A percentile compares a stretch with the other conserved stretches of the same genome.
These are phyloP conservation scores for Melanaphis sacchari DNA, from an alignment of 1,140 invertebrate genomes.

Conservation along the genomic window DNA sequence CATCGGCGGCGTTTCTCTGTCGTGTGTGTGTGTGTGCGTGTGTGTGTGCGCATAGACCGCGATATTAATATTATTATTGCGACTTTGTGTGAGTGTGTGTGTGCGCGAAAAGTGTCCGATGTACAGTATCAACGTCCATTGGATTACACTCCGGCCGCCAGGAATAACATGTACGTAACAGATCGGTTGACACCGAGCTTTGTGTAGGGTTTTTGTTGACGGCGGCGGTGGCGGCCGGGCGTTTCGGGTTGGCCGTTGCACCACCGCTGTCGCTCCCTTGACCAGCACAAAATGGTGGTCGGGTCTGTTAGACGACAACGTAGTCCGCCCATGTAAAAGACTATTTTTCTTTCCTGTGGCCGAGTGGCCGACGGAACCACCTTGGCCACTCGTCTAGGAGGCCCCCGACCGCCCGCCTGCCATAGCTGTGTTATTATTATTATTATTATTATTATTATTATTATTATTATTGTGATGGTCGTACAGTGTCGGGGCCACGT, in stretches of 20 bases:
- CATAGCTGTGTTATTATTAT: not conserved
- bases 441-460: conserved; percentile 20
- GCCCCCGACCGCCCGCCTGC: not conserved
- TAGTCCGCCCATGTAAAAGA: not conserved
- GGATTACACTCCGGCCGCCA: conserved; percentile 61
- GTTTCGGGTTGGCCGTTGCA: conserved; percentile 53
- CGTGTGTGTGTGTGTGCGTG: not conserved
- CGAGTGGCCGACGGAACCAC: not conserved
- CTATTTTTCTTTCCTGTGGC: not conserved
- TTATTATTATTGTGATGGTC: conserved; percentile 18
- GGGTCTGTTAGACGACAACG: conserved; percentile 59
- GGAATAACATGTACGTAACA: conserved; percentile 64
- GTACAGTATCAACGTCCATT: conserved; percentile 26
- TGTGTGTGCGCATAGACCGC: not conserved
- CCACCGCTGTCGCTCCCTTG: conserved; percentile 68
- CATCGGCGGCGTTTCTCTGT: conserved; percentile 61
- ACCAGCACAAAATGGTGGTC: conserved; percentile 69
- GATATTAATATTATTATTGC: conserved; percentile 18
- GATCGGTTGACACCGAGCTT: conserved; percentile 59
- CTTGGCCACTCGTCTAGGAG: not conserved
- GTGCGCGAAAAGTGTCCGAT: conserved; percentile 40
- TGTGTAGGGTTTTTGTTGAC: not conserved
- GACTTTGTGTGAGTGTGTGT: conserved; percentile 23
- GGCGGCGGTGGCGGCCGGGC: not conserved
- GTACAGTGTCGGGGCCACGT: not conserved